phyloP scores from a whole-genome alignment of 1,140 invertebrate genomes.

The Ooceraea biroi region DNA sequence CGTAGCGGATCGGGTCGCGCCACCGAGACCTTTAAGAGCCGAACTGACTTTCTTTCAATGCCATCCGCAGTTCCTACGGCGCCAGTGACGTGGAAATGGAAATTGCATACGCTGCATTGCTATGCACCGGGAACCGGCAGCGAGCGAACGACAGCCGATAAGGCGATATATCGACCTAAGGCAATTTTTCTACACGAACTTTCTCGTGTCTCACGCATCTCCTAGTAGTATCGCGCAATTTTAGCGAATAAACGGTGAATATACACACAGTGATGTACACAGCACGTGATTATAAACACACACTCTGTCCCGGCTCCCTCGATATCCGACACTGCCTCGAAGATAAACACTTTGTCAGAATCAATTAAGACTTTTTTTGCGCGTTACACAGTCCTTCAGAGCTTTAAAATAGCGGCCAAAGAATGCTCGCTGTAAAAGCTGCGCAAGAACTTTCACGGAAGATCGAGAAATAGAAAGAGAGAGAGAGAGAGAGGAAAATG shows the following conservation, averaged over 20 bases:
- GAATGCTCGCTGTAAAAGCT: slow-evolving; percentile 10
- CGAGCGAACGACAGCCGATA: neutral
- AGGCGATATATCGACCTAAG: neutral
- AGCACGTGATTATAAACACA: slow-evolving; percentile 27
- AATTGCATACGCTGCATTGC: slow-evolving; percentile 46
- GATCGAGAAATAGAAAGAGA: neutral
- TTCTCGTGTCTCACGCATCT: too few species aligned
- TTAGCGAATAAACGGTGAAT: neutral
- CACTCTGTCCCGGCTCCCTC: neutral
- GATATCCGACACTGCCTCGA: slow-evolving; percentile 5
- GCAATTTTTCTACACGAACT: slow-evolving; percentile 2
- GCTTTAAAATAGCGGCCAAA: slow-evolving; percentile 2
- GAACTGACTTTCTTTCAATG: slow-evolving; percentile 58
- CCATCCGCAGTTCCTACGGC: slow-evolving; percentile 29
- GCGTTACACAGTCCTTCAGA: neutral
- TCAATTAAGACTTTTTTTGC: slow-evolving; percentile 26
- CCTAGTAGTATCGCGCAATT: neutral
- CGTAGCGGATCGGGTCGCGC: slow-evolving; percentile 45
- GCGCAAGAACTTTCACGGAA: neutral
- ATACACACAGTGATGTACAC: neutral
- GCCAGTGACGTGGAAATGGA: slow-evolving; percentile 43
- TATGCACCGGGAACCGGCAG: slow-evolving; percentile 10
- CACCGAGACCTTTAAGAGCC: slow-evolving; percentile 56
- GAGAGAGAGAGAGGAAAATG: neutral
- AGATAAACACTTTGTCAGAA: slow-evolving; percentile 14